Conservation (phyloP, 1,140 invertebrate genomes). For the Steinernema feltiae region DNA sequence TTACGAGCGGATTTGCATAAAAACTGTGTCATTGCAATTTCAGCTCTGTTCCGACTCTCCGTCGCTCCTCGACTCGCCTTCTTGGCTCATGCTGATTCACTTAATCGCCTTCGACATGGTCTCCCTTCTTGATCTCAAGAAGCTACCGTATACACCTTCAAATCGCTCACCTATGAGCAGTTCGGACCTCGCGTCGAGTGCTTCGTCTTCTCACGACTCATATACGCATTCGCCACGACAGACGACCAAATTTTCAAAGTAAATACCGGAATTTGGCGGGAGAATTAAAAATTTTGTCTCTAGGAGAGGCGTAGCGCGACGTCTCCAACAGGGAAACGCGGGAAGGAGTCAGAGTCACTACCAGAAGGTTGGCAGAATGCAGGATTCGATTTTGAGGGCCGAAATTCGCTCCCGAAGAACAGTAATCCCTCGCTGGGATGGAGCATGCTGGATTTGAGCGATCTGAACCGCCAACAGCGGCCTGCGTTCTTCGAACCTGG, state of each 20-base stretch:
- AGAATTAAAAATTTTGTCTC: neutral
- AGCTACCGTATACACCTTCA: neutral
- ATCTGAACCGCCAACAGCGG: neutral
- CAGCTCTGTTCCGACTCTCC: neutral
- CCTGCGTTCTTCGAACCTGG: conserved; percentile 4
- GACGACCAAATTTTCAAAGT: neutral
- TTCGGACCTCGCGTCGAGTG: neutral
- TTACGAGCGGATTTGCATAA: neutral
- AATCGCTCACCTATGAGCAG: neutral
- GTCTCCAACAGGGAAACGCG: neutral
- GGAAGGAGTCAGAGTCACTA: neutral
- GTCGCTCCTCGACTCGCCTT: neutral
- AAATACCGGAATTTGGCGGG: neutral
- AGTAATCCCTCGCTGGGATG: neutral
- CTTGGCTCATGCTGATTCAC: neutral
- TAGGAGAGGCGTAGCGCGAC: neutral
- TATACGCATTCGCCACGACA: neutral
- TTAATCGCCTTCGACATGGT: conserved; percentile 2
- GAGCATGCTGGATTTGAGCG: conserved; percentile 5
- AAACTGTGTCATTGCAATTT: neutral
- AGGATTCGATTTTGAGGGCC: neutral
- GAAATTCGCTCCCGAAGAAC: neutral
- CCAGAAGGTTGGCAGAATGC: neutral
- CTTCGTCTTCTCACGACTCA: neutral
- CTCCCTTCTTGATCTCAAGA: neutral